These are phyloP conservation scores for Pachyramphus minor DNA, from an alignment of 2,113 vertebrate species.

Conservation along the genomic window DNA sequence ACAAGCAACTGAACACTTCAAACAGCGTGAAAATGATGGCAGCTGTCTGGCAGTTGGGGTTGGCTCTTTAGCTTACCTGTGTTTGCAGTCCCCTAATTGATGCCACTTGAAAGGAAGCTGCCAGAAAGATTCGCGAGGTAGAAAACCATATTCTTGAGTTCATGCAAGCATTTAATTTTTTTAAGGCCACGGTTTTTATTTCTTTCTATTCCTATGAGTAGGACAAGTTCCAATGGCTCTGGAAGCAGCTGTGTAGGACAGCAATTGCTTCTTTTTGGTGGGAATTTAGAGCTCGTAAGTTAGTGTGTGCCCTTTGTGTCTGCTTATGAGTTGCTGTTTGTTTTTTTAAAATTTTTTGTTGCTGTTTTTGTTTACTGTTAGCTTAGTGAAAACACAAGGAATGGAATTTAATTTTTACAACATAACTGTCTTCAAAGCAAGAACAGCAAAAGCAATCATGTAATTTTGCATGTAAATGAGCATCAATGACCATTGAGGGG, in stretches of 20 bases:
- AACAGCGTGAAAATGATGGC: background rate
- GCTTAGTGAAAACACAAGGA: background rate
- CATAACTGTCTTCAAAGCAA: background rate
- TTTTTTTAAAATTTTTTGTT: background rate
- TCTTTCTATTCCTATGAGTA: background rate
- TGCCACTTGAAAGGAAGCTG: background rate
- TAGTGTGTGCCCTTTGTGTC: background rate
- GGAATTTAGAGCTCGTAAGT: background rate
- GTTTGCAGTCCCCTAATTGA: fast-evolving
- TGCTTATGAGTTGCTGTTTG: background rate
- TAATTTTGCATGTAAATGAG: background rate
- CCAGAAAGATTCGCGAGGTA: background rate
- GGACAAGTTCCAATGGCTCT: background rate
- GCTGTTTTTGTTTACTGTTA: background rate
- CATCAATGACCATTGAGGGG: background rate
- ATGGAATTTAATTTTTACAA: background rate
- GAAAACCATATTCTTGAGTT: background rate
- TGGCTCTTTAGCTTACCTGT: background rate
- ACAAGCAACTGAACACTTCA: background rate
- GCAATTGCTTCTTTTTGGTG: fast-evolving
- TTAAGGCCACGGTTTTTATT: background rate
- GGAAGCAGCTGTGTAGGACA: background rate
- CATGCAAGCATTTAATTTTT: background rate
- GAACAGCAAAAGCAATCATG: background rate
- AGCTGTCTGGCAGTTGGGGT: background rate